Evolutionary conservation across 1,140 invertebrate genomes (phyloP).

Genomic region (Formica selysi): DNA sequence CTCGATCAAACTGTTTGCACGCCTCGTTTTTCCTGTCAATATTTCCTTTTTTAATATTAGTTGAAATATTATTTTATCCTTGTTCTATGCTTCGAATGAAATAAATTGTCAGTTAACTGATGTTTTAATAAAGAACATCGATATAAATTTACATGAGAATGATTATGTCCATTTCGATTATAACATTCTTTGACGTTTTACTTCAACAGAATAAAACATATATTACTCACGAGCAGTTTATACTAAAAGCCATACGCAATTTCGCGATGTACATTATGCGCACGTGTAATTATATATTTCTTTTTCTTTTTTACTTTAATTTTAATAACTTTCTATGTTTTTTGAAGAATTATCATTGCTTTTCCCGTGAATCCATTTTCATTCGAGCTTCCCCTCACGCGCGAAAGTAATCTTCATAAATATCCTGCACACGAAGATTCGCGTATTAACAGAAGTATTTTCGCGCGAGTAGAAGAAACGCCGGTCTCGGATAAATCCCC

Average conservation of each 20-base stretch:
- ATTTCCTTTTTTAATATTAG: neutral
- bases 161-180: neutral
- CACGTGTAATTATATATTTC: neutral
- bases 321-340: constrained; percentile 26
- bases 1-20: neutral
- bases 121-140: constrained; percentile 30
- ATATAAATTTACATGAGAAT: constrained; percentile 30
- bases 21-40: neutral
- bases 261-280: neutral
- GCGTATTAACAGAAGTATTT: constrained; percentile 27
- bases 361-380: neutral
- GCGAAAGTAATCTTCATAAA: constrained; percentile 48
- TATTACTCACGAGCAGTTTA: neutral
- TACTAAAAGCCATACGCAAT: neutral
- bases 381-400: neutral
- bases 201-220: neutral
- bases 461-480: constrained; percentile 7
- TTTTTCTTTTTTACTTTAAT: neutral
- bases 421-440: constrained; percentile 23
- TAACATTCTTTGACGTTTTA: neutral
- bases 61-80: constrained; percentile 1
- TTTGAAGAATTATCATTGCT: neutral
- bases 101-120: constrained; percentile 32
- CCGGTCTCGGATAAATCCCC: constrained; percentile 21
- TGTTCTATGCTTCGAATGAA: constrained; percentile 1